These are phyloP conservation scores for Gouania willdenowi DNA, from an alignment of 2,797 vertebrate genomes.

Conservation along the genomic window DNA sequence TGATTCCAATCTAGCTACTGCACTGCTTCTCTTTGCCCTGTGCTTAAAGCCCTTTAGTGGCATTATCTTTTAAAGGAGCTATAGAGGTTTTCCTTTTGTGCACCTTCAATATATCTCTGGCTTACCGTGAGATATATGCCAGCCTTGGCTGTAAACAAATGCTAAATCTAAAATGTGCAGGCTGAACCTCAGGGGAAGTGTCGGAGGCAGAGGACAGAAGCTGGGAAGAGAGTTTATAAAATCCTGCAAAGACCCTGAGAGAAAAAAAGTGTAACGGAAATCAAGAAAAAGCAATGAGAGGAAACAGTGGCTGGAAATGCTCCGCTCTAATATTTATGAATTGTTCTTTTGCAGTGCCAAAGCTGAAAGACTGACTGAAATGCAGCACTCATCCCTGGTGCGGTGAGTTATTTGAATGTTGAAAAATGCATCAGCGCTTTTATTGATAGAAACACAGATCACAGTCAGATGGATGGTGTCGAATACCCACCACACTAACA, in stretches of 20 bases:
- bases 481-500: constrained; percentile 41
- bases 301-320: constrained; percentile 23
- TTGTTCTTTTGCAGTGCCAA: constrained; percentile 58
- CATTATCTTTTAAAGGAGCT: background rate
- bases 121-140: background rate
- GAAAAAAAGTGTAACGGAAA: constrained; percentile 39
- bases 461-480: constrained; percentile 59
- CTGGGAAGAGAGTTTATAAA: constrained; percentile 34
- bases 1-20: background rate
- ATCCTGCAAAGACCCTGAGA: constrained; percentile 23
- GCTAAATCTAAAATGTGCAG: constrained; percentile 19
- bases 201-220: constrained; percentile 8
- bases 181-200: constrained; percentile 19
- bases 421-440: constrained; percentile 66
- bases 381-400: constrained; percentile 35
- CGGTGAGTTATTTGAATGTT: constrained; percentile 60
- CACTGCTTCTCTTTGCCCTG: background rate
- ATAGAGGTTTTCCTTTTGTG: background rate
- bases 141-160: constrained; percentile 9
- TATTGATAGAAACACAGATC: constrained; percentile 56
- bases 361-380: constrained; percentile 39
- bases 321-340: constrained; percentile 68
- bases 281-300: constrained; percentile 28
- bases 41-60: background rate
- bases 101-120: background rate